Evolutionary conservation across 2,888 invertebrate genomes (phyloP), one percentile per base, ranked within the genome.

Genomic region (Rhamnusium bicolor): DNA sequence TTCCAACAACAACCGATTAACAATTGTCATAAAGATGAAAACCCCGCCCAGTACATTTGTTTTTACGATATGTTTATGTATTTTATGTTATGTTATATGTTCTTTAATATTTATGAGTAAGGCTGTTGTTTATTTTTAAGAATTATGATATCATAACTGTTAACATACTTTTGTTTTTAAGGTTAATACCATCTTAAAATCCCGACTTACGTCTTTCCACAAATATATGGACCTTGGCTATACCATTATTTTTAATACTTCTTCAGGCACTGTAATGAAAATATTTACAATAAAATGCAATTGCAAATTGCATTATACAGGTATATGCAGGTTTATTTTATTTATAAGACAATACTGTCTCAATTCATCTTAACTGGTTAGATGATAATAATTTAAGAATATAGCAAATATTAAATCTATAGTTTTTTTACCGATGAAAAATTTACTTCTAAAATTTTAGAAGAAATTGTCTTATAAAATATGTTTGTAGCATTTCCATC

Each of bases 141-240:
- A 60, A 18, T 32, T 60, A 60, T 27, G 60, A 60, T 60, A 32
- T 27, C 29, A 32, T 60, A 60, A 60, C 29, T 32, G 56, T 60
- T 32, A 32, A 32, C 14, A 60, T 60, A 60, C 60, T 60, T 60
- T 32, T 60, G 60, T 51, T 18, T 19, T 19, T 60, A 32, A 60
- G 60, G 60, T 60, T 60, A 60, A 60, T 56, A 24, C 24, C 60
- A 27, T 60, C 60, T 60, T 60, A 32, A 58, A 32, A 60, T 60
- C 51, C 18, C 8, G 51, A 19, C 18, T 51, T 51, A 51, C 12
- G 19, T 10, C 18, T 51, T 51, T 18, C 51, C 51, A 40, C 40
- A 40, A 40, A 40, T 40, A 40, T 40, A 40, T n/a, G n/a, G n/a
- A n/a, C 40, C 40, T 40, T 40, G 40, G n/a, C 10, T 40, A 12